A percentile compares a stretch with the other conserved stretches of the same genome.
These are phyloP conservation scores for Albula glossodonta DNA, from an alignment of 2,113 vertebrate genomes.

Conservation along the genomic window DNA sequence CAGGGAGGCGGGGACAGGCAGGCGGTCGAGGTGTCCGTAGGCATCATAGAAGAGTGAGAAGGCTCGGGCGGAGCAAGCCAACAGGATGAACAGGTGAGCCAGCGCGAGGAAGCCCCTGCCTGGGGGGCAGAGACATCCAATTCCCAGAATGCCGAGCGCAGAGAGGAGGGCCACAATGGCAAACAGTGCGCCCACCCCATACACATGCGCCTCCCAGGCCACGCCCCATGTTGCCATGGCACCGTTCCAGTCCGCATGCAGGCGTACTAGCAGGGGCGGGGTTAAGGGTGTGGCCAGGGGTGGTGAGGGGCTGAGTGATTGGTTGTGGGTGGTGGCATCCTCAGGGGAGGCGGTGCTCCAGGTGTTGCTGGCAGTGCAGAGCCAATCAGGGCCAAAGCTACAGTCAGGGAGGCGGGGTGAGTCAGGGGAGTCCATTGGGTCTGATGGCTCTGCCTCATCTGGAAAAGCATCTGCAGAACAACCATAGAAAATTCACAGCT, in stretches of 20 bases:
- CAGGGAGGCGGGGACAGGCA: conserved; percentile 65
- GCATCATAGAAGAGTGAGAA: conserved; percentile 80
- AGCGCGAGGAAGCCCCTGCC: conserved; percentile 72
- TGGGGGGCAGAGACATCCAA: conserved; percentile 78
- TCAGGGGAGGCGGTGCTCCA: conserved; percentile 53
- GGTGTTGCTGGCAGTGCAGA: conserved; percentile 57
- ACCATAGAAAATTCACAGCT: neutral
- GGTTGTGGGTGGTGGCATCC: conserved; percentile 42
- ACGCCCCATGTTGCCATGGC: conserved; percentile 82
- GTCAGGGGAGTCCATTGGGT: neutral
- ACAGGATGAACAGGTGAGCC: conserved; percentile 74
- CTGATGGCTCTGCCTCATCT: neutral
- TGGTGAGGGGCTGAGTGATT: conserved; percentile 38
- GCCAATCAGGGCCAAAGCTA: conserved; percentile 34
- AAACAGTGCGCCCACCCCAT: conserved; percentile 79
- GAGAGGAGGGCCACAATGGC: conserved; percentile 73
- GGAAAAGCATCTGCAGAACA: neutral
- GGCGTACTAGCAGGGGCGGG: conserved; percentile 69
- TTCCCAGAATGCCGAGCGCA: conserved; percentile 70
- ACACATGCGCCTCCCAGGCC: conserved; percentile 86
- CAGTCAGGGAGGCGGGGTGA: neutral
- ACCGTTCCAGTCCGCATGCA: conserved; percentile 82
- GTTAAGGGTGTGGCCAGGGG: conserved; percentile 40
- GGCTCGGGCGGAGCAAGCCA: conserved; percentile 69
- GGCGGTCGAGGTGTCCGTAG: conserved; percentile 73